Evolutionary conservation across 2,888 invertebrate species (phyloP).

Genomic region (Crossocerus cetratus): DNA sequence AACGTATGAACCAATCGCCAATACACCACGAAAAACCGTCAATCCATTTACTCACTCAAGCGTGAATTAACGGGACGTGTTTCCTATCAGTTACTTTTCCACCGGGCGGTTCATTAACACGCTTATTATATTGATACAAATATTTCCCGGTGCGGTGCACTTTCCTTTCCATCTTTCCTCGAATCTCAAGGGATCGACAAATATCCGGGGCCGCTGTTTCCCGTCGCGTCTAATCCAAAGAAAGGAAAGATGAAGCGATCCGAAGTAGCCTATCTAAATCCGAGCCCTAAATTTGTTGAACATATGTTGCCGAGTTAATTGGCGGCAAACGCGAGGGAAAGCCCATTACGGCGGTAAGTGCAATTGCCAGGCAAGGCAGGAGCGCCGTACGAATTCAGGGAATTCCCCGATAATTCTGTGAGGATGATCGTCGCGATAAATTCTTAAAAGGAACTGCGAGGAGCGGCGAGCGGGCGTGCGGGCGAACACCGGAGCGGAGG

Average conservation of each 20-base stretch:
- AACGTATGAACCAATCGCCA: conserved; percentile 24
- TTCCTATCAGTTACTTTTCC: conserved; percentile 3
- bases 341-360: not conserved
- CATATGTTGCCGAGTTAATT: not conserved
- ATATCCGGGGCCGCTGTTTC: not conserved
- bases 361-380: conserved; percentile 2
- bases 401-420: conserved; percentile 28
- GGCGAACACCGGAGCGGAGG: not conserved
- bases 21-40: conserved; percentile 22
- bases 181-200: not conserved
- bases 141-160: not conserved
- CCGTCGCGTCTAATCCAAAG: not conserved
- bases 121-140: not conserved
- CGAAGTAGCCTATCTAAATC: not conserved
- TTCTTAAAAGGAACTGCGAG: conserved; percentile 24
- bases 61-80: conserved; percentile 15
- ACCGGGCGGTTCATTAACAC: not conserved
- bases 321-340: not conserved
- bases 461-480: not conserved
- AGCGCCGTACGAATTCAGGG: conserved; percentile 12
- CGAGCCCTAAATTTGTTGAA: not conserved
- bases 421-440: conserved; percentile 35
- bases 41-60: conserved; percentile 27
- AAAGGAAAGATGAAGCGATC: not conserved
- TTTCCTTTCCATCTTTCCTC: not conserved